Conservation (phyloP, 1,140 invertebrate species). For the Lucilia cuprina region DNA sequence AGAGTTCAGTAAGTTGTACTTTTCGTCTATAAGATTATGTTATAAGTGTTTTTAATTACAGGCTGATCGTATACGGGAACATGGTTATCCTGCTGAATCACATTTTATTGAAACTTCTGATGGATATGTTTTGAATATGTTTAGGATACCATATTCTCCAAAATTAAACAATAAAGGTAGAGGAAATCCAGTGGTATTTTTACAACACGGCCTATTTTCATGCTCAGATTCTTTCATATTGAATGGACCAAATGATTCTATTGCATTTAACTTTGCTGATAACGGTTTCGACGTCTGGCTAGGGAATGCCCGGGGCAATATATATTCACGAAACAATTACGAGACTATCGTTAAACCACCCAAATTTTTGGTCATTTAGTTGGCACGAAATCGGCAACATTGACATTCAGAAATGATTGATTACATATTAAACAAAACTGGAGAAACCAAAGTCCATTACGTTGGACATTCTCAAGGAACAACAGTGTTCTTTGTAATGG, state of each 20-base stretch:
- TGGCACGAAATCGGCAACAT: constrained; percentile 74
- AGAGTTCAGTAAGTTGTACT: constrained; percentile 41
- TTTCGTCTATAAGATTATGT: no score
- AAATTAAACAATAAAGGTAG: constrained; percentile 48
- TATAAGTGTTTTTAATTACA: constrained; percentile 38
- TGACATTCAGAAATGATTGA: constrained; percentile 75
- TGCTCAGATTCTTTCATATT: constrained; percentile 80
- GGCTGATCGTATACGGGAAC: constrained; percentile 51
- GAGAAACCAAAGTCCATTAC: constrained; percentile 67
- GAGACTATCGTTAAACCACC: constrained; percentile 65
- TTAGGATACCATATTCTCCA: constrained; percentile 63
- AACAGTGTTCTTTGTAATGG: constrained; percentile 67
- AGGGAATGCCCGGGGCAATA: constrained; percentile 72
- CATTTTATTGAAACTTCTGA: constrained; percentile 65
- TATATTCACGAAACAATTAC: constrained; percentile 71
- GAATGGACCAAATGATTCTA: constrained; percentile 69
- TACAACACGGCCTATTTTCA: constrained; percentile 82
- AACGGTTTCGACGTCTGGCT: constrained; percentile 75
- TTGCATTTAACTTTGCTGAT: constrained; percentile 69
- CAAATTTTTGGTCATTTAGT: constrained; percentile 69
- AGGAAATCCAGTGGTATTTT: constrained; percentile 65
- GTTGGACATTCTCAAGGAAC: constrained; percentile 72
- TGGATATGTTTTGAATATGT: constrained; percentile 66
- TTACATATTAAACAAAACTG: constrained; percentile 69
- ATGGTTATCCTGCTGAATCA: constrained; percentile 67